phyloP scores from a whole-genome alignment of 2,797 vertebrate species.

The Tamandua tetradactyla region DNA sequence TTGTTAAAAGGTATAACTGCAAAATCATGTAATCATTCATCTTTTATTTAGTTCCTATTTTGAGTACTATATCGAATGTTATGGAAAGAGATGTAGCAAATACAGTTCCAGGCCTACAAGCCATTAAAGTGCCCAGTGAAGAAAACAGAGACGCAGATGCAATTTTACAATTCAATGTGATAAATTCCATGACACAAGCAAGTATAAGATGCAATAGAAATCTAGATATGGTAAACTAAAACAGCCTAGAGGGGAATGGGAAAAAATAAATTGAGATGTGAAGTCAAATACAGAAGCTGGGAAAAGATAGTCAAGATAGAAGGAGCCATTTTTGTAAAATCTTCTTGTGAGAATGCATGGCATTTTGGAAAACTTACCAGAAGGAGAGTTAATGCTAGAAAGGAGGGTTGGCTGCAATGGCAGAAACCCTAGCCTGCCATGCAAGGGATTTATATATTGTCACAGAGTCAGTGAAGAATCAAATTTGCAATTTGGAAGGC shows the following conservation, averaged over 20 bases:
- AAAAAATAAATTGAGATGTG: background rate
- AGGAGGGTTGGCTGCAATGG: background rate
- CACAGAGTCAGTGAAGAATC: background rate
- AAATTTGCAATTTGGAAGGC: slow-evolving; percentile 52
- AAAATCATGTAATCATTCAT: background rate
- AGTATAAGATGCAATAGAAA: background rate
- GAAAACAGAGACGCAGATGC: background rate
- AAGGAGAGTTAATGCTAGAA: background rate
- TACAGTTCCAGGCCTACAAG: background rate
- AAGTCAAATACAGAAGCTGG: background rate
- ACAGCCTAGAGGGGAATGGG: background rate
- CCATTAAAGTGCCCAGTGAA: background rate
- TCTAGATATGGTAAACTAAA: background rate
- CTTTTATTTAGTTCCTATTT: background rate
- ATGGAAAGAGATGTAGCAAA: background rate
- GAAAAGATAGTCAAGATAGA: background rate
- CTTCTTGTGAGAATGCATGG: background rate
- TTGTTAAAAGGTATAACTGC: background rate
- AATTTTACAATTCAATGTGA: background rate
- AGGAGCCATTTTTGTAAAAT: background rate
- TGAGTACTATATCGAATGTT: background rate
- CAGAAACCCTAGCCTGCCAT: background rate
- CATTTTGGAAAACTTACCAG: background rate
- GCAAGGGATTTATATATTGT: slow-evolving; percentile 13
- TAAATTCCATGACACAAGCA: background rate